These are phyloP conservation scores for Drosophila eohydei DNA, from an alignment of 2,888 invertebrate genomes.

Conservation along the genomic window DNA sequence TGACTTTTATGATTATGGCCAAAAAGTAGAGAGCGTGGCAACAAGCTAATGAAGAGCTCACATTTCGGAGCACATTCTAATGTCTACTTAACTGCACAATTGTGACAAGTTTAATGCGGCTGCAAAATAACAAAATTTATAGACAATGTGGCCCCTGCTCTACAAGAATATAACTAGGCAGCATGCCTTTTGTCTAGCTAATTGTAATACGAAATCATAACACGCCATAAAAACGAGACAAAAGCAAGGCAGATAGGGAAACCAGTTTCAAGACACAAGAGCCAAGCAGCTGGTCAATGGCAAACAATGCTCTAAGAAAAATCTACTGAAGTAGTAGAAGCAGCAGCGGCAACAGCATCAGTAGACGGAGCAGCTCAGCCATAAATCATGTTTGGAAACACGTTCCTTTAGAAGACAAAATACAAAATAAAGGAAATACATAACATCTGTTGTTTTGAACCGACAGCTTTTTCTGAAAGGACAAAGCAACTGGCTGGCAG, in stretches of 20 bases:
- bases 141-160: constrained; percentile 15
- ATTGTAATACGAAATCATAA: constrained; percentile 78
- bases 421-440: constrained; percentile 6
- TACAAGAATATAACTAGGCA: constrained; percentile 40
- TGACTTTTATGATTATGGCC: constrained; percentile 52
- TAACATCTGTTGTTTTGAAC: constrained; percentile 66
- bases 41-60: constrained; percentile 68
- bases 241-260: constrained; percentile 38
- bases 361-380: constrained; percentile 54
- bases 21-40: constrained; percentile 7
- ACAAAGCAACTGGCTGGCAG: constrained; percentile 40
- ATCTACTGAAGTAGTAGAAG: constrained; percentile 45
- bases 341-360: constrained; percentile 10
- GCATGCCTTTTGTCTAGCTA: constrained; percentile 74
- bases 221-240: constrained; percentile 77
- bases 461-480: constrained; percentile 64
- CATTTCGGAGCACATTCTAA: constrained; percentile 37
- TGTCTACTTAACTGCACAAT: constrained; percentile 69
- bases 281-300: constrained; percentile 72
- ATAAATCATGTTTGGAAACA: constrained; percentile 78
- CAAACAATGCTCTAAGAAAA: constrained; percentile 62
- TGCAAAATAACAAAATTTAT: constrained; percentile 45
- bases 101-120: constrained; percentile 70
- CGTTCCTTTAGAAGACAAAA: constrained; percentile 54
- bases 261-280: constrained; percentile 65